Evolutionary conservation across 2,113 vertebrate species (phyloP), one percentile per base, ranked within the genome.

Genomic region (Alethe castanea): DNA sequence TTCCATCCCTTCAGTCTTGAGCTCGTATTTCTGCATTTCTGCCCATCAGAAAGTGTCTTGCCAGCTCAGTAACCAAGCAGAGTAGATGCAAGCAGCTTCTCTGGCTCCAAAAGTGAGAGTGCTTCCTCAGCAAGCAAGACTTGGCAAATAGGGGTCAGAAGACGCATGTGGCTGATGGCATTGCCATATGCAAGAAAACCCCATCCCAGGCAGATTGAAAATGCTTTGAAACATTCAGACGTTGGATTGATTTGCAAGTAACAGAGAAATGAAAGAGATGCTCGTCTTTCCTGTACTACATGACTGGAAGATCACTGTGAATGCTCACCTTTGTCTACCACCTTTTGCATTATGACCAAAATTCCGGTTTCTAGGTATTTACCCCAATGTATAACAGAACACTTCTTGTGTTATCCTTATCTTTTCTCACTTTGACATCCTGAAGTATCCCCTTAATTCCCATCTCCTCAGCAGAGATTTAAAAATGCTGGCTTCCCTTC

Each of bases 101-200:
- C 17, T 36, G 31, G 24, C 48, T 61, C 28, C 15, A 18, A 18
- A 69, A 81, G 24, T 8, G 22, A 26, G 44, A n/a, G 33, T 72
- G 8, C 31, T 40, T 90, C 19, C 62, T 61, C 70, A 44, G 31
- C 11, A 5, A 81, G 52, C 10, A 67, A 48, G n/a, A 35, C 19
- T 70, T 70, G 33, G 47, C 38, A 66, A 61, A 47, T 38, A 81
- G 19, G 20, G 20, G 23, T 65, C 59, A 82, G 50, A 85, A 90
- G 59, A 35, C 66, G 35, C 8, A 3, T 14, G 36, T 2, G 0
- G n/a, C 31, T 1, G 11, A 33, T 56, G 17, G 17, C 11, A 1
- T 40, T 72, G 48, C 40, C 70, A 1, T 35, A 28, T 48, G 6
- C 40, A 52, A 53, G 62, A 40, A 88, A 53, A 9, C 12, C 4